Evolutionary conservation across 2,113 vertebrate species (phyloP), one percentile per base, ranked within the genome.

Genomic region (Leptobrachium ailaonicum): DNA sequence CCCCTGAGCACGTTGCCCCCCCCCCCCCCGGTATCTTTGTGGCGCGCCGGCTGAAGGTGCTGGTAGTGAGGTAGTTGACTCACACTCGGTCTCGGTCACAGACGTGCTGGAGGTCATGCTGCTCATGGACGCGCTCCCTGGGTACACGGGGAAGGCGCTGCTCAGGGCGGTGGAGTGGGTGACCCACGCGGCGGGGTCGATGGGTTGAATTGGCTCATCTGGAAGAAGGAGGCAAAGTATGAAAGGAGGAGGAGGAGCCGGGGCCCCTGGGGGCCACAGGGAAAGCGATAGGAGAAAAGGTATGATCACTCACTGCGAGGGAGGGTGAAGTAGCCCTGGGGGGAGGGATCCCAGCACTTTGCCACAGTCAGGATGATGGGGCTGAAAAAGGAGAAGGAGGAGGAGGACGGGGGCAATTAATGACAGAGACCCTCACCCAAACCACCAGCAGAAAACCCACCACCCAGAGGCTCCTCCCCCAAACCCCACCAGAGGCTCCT

Each of bases 331-430:
- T 96, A 97, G 41, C 95, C 94, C 85, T 96, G 95, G 14, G 95
- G 95, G 50, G 95, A 94, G 0, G 95, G 95, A 75, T 97, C 95
- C 95, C 95, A 97, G 84, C 95, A 96, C 87, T 97, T 97, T 1
- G 95, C 95, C 85, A 97, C 95, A 0, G 95, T 96, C 76, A 97
- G 90, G 85, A 95, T 94, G 60, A 97, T 97, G 64, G 95, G 95
- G 80, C 95, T 96, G 86, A 73, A n/a, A 20, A 82, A 75, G 47
- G 69, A 68, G n/a, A 1, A 32, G 20, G 20, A 75, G 47, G 69
- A 68, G n/a, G 20, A 32, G 20, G 20, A 10, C 7, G 66, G 47
- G 75, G 68, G 66, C 76, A 58, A 20, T 0, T 32, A 50, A 2
- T 20, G n/a, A 45, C n/a, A 41, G 70, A 53, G 0, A 32, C 20